phyloP scores from a whole-genome alignment of 2,113 vertebrate genomes.

The Bubo bubo region DNA sequence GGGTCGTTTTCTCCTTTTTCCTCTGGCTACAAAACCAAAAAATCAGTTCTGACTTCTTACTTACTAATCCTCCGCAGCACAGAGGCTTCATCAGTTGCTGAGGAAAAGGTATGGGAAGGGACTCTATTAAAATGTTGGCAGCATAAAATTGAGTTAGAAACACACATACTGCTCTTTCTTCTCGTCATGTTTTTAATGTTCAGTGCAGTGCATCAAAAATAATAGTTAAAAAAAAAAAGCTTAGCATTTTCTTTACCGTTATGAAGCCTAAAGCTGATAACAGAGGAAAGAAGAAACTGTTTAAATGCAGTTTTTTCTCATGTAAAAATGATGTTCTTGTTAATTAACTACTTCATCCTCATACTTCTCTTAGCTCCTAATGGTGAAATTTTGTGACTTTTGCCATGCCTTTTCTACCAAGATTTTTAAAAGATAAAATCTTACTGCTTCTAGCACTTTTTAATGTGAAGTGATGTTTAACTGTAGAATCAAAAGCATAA shows the following conservation, averaged over 20 bases:
- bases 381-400: neutral
- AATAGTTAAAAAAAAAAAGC: neutral
- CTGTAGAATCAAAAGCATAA: slow-evolving; percentile 3
- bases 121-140: neutral
- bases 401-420: neutral
- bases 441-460: neutral
- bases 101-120: neutral
- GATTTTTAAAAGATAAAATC: neutral
- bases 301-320: neutral
- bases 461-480: neutral
- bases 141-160: neutral
- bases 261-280: neutral
- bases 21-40: neutral
- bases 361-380: neutral
- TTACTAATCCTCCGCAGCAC: neutral
- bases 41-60: neutral
- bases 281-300: neutral
- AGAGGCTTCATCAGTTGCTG: neutral
- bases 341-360: neutral
- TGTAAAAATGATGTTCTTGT: neutral
- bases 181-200: neutral
- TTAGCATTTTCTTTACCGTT: neutral
- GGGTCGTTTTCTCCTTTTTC: neutral
- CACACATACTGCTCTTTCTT: neutral
- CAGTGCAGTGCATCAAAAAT: neutral